Evolutionary conservation across 2,113 vertebrate genomes (phyloP).

Genomic region (Catharus minimus): DNA sequence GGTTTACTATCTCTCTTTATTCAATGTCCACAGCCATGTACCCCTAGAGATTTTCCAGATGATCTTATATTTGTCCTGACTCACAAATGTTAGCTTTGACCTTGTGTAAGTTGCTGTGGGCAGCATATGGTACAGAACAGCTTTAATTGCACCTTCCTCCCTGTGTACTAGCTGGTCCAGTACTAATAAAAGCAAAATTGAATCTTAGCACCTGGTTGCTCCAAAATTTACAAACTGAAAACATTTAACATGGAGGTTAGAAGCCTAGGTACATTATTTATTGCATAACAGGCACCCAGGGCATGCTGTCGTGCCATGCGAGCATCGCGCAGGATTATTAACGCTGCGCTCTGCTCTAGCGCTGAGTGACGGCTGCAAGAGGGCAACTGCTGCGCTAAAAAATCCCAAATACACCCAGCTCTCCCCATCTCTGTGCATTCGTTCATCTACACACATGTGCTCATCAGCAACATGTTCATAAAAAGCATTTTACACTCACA

Average conservation of each 20-base stretch:
- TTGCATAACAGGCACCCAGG: not conserved
- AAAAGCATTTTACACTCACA: not conserved
- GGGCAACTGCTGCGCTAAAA: not conserved
- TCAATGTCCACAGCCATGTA: conserved; percentile 14
- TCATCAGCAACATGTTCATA: fast-evolving
- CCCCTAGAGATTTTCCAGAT: conserved; percentile 71
- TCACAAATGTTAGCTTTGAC: conserved; percentile 69
- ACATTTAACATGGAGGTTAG: not conserved
- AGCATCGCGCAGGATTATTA: not conserved
- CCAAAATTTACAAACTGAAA: conserved; percentile 6
- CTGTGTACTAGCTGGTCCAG: conserved; percentile 72
- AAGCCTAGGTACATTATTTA: not conserved
- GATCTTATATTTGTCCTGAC: conserved; percentile 77
- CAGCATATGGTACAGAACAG: conserved; percentile 82
- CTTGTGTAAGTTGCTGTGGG: conserved; percentile 74
- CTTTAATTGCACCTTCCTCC: conserved; percentile 83
- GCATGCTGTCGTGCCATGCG: not conserved
- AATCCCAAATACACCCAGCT: too few species aligned
- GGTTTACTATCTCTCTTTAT: conserved; percentile 32
- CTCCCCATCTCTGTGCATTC: not conserved
- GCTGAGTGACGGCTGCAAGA: not conserved
- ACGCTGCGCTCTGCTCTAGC: not conserved
- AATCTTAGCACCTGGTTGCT: conserved; percentile 3
- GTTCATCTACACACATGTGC: fast-evolving
- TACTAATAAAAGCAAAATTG: conserved; percentile 55